A percentile compares a stretch with the other conserved stretches of the same genome.
Evolutionary conservation across 2,797 vertebrate species (phyloP).

Genomic region (Labroides dimidiatus): DNA sequence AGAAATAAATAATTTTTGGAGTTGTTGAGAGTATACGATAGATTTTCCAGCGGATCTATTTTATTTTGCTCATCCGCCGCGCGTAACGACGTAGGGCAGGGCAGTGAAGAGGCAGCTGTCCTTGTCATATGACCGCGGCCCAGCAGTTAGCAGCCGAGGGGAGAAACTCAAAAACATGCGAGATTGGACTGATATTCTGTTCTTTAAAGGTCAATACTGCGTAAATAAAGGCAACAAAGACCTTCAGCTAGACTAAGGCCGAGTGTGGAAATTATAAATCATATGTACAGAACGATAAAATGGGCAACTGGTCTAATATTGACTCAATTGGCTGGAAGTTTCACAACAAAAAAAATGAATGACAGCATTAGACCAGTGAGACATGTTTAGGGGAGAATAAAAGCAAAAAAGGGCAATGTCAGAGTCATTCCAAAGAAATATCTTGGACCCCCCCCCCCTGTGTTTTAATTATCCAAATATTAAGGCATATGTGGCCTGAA

Average conservation of each 20-base stretch:
- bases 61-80: conserved; percentile 68
- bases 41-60: conserved; percentile 53
- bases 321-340: neutral
- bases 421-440: too few relatives aligned
- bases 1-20: rapidly evolving
- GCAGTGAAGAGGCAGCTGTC: conserved; percentile 72
- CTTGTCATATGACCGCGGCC: conserved; percentile 83
- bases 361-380: neutral
- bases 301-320: neutral
- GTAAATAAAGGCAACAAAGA: rapidly evolving
- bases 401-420: too few relatives aligned
- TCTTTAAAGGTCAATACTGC: rapidly evolving
- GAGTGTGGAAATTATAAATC: neutral
- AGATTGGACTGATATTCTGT: neutral
- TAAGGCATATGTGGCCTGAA: too few relatives aligned
- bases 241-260: neutral
- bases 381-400: neutral
- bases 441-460: too few relatives aligned
- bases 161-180: conserved; percentile 6
- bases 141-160: conserved; percentile 37
- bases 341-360: neutral
- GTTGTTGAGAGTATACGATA: rapidly evolving
- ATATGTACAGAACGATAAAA: neutral
- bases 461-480: too few relatives aligned
- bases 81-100: conserved; percentile 30